Evolutionary conservation across 2,888 invertebrate species (phyloP).

Genomic region (Sturmia bella): DNA sequence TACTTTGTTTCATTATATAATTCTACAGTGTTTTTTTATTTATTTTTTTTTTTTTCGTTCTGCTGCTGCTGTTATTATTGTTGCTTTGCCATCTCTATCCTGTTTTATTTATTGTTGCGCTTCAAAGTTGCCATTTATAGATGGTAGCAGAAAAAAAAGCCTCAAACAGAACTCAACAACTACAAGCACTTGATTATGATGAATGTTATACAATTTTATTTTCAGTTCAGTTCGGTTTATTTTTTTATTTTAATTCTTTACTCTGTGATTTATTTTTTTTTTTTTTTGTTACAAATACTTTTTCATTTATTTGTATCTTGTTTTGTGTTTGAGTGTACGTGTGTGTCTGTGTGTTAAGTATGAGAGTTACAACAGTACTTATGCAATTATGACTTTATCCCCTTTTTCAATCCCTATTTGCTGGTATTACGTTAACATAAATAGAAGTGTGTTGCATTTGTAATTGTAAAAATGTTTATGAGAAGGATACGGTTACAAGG

Average conservation of each 20-base stretch:
- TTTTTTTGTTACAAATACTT: conserved; percentile 25
- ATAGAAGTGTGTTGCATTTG: conserved; percentile 18
- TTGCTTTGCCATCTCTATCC: conserved; percentile 33
- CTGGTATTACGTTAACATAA: conserved; percentile 41
- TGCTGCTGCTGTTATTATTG: conserved; percentile 36
- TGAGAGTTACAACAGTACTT: conserved; percentile 69
- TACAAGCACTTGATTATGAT: conserved; percentile 69
- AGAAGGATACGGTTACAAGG: conserved; percentile 36
- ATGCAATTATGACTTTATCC: conserved; percentile 72
- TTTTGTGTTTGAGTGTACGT: conserved; percentile 3
- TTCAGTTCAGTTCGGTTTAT: conserved; percentile 18
- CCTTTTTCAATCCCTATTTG: conserved; percentile 38
- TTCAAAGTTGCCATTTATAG: conserved; percentile 58
- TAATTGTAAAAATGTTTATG: conserved; percentile 50
- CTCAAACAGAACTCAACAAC: conserved; percentile 54
- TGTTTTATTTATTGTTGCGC: conserved; percentile 54
- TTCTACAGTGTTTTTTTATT: conserved; percentile 43
- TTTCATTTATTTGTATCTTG: conserved; percentile 53
- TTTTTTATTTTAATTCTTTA: conserved; percentile 1
- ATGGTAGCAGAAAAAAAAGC: conserved; percentile 18
- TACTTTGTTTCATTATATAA: conserved; percentile 70
- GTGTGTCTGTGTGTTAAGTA: conserved; percentile 28
- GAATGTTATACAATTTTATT: conserved; percentile 67
- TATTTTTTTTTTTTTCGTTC: too few species aligned
- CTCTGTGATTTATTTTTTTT: too few species aligned